Conservation (phyloP, 2,797 vertebrate species). For the Philypnodon macrostomus region DNA sequence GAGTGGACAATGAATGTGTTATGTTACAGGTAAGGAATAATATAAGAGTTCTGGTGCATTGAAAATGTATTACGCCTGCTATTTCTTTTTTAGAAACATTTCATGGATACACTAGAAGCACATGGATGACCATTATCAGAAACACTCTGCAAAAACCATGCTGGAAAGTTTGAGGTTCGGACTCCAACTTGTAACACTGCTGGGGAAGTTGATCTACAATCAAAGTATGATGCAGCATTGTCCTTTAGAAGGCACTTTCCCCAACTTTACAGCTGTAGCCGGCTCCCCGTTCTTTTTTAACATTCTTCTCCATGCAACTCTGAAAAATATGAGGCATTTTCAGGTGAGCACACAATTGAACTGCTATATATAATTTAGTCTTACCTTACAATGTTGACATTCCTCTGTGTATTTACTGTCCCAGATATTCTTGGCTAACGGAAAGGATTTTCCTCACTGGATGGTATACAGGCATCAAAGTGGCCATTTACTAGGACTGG, state of each 20-base stretch:
- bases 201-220: slow-evolving; percentile 19
- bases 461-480: slow-evolving; percentile 42
- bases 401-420: no score
- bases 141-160: not conserved
- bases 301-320: slow-evolving; percentile 39
- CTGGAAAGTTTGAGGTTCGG: slow-evolving; percentile 1
- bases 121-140: not conserved
- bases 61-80: no score
- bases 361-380: no score
- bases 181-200: slow-evolving; percentile 24
- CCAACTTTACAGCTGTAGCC: slow-evolving; percentile 21
- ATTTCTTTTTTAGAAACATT: no score
- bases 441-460: slow-evolving; percentile 47
- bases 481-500: slow-evolving; percentile 41
- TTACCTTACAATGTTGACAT: no score
- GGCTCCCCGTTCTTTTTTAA: slow-evolving; percentile 56
- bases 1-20: no score
- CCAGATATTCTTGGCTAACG: slow-evolving; percentile 49
- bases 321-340: slow-evolving; percentile 19
- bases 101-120: no score
- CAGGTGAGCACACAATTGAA: no score
- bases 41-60: no score
- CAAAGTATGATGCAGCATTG: slow-evolving; percentile 11
- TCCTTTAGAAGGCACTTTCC: slow-evolving; percentile 28
- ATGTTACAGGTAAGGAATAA: no score